phyloP scores from a whole-genome alignment of 1,140 invertebrate genomes.

The Daktulosphaira vitifoliae region DNA sequence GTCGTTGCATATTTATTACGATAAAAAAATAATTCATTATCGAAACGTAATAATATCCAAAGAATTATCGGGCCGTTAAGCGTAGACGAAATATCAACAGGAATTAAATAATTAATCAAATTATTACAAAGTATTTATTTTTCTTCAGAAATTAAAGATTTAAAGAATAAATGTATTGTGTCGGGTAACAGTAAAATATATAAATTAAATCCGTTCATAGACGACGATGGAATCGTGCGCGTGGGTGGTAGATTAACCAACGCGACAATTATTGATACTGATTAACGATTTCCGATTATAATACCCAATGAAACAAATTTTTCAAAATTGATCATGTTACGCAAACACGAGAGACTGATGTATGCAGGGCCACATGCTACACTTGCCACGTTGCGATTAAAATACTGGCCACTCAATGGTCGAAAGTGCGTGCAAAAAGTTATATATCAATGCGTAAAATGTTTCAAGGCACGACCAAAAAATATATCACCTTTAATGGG shows the following conservation, averaged over 20 bases:
- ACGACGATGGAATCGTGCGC: not conserved
- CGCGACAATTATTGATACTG: not conserved
- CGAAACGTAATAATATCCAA: not conserved
- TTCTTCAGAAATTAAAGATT: not conserved
- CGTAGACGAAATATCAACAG: not conserved
- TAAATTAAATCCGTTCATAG: constrained; percentile 7
- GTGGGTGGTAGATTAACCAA: constrained; percentile 5
- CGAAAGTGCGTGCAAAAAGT: not conserved
- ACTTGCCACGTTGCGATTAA: not conserved
- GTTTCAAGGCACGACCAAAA: not conserved
- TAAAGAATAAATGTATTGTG: not conserved
- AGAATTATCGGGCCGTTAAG: not conserved
- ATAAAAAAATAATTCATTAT: not conserved
- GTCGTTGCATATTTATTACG: not conserved
- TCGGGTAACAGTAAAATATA: not conserved
- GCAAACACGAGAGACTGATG: constrained; percentile 11
- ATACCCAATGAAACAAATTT: not conserved
- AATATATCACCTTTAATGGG: constrained; percentile 5
- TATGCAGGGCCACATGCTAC: constrained; percentile 1
- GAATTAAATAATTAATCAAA: not conserved
- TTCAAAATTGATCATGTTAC: not conserved
- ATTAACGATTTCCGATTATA: not conserved
- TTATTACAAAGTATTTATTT: not conserved
- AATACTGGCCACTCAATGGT: constrained; percentile 15
- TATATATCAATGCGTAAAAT: constrained; percentile 19